phyloP scores from a whole-genome alignment of 2,797 vertebrate species.

The Stomatorhinus walkeri region DNA sequence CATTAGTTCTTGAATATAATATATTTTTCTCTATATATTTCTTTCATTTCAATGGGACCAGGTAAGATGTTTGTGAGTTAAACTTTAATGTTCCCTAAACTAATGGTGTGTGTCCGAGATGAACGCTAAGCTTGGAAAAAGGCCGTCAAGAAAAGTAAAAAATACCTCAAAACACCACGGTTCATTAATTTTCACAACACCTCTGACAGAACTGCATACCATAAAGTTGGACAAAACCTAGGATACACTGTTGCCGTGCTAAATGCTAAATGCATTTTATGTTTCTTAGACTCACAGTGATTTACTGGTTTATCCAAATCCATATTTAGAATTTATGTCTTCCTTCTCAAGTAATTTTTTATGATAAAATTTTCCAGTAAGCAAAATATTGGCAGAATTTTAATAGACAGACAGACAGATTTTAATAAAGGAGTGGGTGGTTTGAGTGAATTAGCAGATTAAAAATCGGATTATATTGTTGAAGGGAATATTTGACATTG shows the following conservation, averaged over 20 bases:
- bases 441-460: not conserved
- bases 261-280: not conserved
- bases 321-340: not conserved
- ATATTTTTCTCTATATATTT: not conserved
- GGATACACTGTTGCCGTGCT: not conserved
- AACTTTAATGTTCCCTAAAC: not conserved
- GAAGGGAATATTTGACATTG: not conserved
- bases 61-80: not conserved
- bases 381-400: not conserved
- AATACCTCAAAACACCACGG: not conserved
- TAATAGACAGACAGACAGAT: not conserved
- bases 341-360: not conserved
- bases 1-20: not conserved
- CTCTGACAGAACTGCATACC: not conserved
- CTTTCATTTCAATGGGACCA: not conserved
- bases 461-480: not conserved
- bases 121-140: not conserved
- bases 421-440: not conserved
- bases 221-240: not conserved
- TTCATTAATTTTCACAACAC: not conserved
- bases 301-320: not conserved
- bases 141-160: not conserved
- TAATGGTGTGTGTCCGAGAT: not conserved
- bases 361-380: not conserved
- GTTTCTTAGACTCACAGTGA: not conserved